Percentiles rank a stretch among this genome's conserved stretches.
Conservation (phyloP, 2,797 vertebrate species). For the Notolabrus celidotus region DNA sequence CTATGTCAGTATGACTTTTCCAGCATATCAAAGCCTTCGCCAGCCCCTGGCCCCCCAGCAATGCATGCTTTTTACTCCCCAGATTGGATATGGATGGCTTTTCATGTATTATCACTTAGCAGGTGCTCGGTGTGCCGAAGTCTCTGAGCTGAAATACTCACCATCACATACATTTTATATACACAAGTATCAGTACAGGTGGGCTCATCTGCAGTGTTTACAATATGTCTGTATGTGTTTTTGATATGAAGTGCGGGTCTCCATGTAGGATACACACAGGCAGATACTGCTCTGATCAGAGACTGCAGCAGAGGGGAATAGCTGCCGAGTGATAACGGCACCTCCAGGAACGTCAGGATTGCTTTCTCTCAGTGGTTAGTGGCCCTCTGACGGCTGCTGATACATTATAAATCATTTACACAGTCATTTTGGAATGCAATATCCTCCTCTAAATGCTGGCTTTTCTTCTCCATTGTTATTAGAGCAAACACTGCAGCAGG, state of each 20-base stretch:
- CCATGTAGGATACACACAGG: slow-evolving; percentile 35
- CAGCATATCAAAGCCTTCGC: slow-evolving; percentile 54
- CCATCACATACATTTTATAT: slow-evolving; percentile 43
- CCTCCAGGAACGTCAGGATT: slow-evolving; percentile 81
- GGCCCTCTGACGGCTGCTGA: slow-evolving; percentile 70
- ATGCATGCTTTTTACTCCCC: slow-evolving; percentile 63
- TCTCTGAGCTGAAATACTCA: slow-evolving; percentile 50
- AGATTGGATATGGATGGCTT: slow-evolving; percentile 69
- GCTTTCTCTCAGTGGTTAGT: slow-evolving; percentile 77
- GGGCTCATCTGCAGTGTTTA: slow-evolving; percentile 38
- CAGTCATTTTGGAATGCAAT: slow-evolving; percentile 85
- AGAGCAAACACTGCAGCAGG: slow-evolving; percentile 62
- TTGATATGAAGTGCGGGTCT: slow-evolving; percentile 49
- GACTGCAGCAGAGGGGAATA: slow-evolving; percentile 59
- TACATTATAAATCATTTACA: slow-evolving; percentile 89
- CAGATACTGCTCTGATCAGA: slow-evolving; percentile 55
- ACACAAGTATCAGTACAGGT: slow-evolving; percentile 22
- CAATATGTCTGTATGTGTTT: slow-evolving; percentile 41
- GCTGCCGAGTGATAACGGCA: slow-evolving; percentile 71
- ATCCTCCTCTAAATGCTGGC: slow-evolving; percentile 81
- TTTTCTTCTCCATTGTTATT: slow-evolving; percentile 83
- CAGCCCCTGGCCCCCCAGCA: slow-evolving; percentile 37
- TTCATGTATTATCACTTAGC: slow-evolving; percentile 64
- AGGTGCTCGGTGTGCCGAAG: slow-evolving; percentile 45
- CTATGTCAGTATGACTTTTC: slow-evolving; percentile 58